Evolutionary conservation across 2,113 vertebrate species (phyloP).

Genomic region (Cyanistes caeruleus): DNA sequence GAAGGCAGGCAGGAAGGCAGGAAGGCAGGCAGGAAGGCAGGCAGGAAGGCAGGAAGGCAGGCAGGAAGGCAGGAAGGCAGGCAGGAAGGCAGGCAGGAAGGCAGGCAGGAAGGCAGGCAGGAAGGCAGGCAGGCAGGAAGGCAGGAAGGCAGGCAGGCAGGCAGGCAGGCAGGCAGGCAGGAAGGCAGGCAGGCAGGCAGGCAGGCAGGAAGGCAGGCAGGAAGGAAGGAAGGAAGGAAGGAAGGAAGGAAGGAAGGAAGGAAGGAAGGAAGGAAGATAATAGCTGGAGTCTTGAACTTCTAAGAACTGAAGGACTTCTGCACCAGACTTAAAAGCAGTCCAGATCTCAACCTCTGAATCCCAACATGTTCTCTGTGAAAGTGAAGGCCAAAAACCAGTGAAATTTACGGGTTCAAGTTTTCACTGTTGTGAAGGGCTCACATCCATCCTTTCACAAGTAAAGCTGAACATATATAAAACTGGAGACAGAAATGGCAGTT

Average conservation of each 20-base stretch:
- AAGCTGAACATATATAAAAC: not conserved
- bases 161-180: no score
- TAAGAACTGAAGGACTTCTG: not conserved
- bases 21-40: not conserved
- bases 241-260: no score
- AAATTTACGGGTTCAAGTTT: fast-evolving
- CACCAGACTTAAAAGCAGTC: not conserved
- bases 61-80: not conserved
- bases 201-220: no score
- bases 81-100: no score
- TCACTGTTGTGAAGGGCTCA: not conserved
- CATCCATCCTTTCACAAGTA: not conserved
- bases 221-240: no score
- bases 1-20: not conserved
- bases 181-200: no score
- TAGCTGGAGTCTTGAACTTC: not conserved
- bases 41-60: not conserved
- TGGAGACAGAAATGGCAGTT: not conserved
- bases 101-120: not conserved
- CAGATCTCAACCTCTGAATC: not conserved
- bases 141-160: no score
- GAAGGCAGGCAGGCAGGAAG: no score
- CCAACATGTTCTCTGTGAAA: not conserved
- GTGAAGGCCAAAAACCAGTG: not conserved
- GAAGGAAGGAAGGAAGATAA: not conserved